phyloP scores from a whole-genome alignment of 2,113 vertebrate genomes.

The Pogona vitticeps region DNA sequence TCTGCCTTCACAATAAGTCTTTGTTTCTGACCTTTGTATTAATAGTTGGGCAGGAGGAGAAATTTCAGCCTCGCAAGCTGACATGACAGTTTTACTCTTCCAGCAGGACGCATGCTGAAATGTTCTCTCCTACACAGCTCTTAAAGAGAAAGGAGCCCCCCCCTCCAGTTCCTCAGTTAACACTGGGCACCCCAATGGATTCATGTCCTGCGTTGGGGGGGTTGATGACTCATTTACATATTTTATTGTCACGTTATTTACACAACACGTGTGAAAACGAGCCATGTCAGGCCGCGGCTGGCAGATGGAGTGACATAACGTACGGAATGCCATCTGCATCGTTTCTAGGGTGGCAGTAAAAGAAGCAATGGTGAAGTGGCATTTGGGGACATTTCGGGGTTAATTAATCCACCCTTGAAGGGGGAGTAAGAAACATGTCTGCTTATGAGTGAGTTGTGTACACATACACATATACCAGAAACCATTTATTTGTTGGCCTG shows the following conservation, averaged over 20 bases:
- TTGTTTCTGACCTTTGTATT: neutral
- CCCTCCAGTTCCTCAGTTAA: no score
- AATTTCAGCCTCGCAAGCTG: neutral
- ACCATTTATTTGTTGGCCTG: neutral
- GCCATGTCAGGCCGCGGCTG: no score
- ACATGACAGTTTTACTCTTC: no score
- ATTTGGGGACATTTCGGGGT: neutral
- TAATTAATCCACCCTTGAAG: neutral
- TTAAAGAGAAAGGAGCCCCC: no score
- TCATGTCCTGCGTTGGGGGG: no score
- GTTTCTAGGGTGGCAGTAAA: neutral
- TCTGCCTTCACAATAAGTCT: neutral
- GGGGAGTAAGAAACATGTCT: neutral
- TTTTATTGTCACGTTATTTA: slow-evolving; percentile 5
- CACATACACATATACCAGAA: neutral
- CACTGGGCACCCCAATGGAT: no score
- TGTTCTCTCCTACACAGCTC: no score
- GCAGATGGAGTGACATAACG: neutral
- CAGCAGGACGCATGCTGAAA: no score
- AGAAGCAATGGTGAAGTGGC: no score
- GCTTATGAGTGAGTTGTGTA: neutral
- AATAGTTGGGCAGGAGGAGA: neutral
- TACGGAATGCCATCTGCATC: neutral
- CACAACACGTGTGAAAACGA: neutral
- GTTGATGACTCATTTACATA: neutral